Base-by-base conservation (phyloP, 2,888 invertebrate species). In the Idaea biselata region DNA sequence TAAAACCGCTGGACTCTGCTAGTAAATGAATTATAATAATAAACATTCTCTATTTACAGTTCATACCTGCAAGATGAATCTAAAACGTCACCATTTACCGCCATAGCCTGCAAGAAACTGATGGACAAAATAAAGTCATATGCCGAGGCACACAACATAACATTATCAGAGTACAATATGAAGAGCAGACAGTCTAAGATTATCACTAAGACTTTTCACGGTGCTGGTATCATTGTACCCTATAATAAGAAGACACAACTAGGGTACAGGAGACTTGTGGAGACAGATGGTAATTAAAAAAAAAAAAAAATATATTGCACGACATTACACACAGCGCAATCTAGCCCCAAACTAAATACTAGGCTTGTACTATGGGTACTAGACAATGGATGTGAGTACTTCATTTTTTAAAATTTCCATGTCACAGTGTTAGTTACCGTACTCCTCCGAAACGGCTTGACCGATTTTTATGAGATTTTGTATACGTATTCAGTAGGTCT, bases 191-290 rank as follows among this genome's bases (percentile, higher is more conserved):
- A 96, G n/a, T 90, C 94, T 53, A 91, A 91, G 57, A 93, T 93
- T 66, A 94, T 97, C 0, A 90, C 96, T 0, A 95, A 94, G 81
- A 95, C 96, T 44, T 96, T 97, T 73, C 97, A 97, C 83, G 95
- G 95, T 63, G 95, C 95, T 57, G 98, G 98, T 16, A 95, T 98
- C 74, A 95, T 96, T 32, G 98, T 98, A 1, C 98, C 98, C 0
- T 96, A 95, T 63, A 93, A 97, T 74, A 95, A 95, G 77, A 96
- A 96, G 82, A 95, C 96, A 0, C 95, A 97, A 77, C 80, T 97
- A 5, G 99, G 99, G 0, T 99, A 99, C 81, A 94, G 99, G 68
- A 95, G 90, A 60, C 84, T 96, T 55, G 93, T 94, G 55, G 96
- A 95, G 74, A 95, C 94, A 66, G 94, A 96, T 84, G 93, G 95